Conservation (phyloP, 2,888 invertebrate species). For the Xiphydria camelus region DNA sequence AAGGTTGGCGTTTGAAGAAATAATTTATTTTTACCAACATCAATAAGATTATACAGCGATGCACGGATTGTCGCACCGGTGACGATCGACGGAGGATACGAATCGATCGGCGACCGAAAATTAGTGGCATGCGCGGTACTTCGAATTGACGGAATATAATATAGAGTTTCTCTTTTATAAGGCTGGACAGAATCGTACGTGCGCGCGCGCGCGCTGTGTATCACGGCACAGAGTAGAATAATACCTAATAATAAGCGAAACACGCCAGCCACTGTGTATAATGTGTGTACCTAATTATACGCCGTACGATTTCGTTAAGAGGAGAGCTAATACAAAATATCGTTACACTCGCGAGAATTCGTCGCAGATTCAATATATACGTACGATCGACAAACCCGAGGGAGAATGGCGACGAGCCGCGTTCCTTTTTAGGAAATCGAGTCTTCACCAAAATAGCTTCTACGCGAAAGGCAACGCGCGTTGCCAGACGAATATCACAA, state of each 20-base stretch:
- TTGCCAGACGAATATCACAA: too few species aligned
- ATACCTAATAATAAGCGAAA: background rate
- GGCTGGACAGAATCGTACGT: background rate
- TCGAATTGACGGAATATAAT: too few species aligned
- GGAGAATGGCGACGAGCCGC: background rate
- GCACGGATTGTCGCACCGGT: slow-evolving; percentile 9
- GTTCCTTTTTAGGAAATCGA: too few species aligned
- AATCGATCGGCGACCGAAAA: background rate
- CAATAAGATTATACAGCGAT: slow-evolving; percentile 34
- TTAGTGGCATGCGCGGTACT: too few species aligned
- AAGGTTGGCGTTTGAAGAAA: slow-evolving; percentile 34
- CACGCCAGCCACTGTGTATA: background rate
- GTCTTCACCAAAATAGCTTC: too few species aligned
- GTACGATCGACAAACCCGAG: too few species aligned
- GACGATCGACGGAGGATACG: slow-evolving; percentile 3
- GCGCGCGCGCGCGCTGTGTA: background rate
- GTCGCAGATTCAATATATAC: slow-evolving; percentile 1
- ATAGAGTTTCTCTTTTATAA: too few species aligned
- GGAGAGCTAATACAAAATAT: slow-evolving; percentile 31
- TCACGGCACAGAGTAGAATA: background rate
- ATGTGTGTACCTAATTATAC: background rate
- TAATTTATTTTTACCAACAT: slow-evolving; percentile 48
- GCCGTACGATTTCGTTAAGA: background rate
- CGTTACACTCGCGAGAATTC: background rate
- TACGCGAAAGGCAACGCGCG: too few species aligned